phyloP scores from a whole-genome alignment of 1,140 invertebrate species.

The Meloidogyne exigua region DNA sequence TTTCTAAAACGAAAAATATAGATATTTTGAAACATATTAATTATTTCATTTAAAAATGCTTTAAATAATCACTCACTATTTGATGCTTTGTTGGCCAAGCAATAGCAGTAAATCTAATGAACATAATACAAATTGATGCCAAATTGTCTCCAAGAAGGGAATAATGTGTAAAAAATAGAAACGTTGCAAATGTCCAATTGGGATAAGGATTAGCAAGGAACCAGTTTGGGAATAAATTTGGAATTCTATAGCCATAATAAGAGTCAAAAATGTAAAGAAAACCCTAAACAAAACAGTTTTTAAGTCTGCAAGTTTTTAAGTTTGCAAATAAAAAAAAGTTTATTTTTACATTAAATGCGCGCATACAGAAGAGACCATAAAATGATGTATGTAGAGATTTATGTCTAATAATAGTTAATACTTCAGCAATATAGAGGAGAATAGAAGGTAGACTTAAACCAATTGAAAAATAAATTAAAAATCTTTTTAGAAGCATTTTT shows the following conservation, averaged over 20 bases:
- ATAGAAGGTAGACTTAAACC: slow-evolving; percentile 8
- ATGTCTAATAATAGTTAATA: slow-evolving; percentile 9
- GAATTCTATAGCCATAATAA: neutral
- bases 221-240: neutral
- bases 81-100: neutral
- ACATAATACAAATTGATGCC: slow-evolving; percentile 7
- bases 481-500: neutral
- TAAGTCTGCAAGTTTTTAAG: too few species aligned
- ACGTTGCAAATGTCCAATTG: neutral
- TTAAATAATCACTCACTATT: neutral
- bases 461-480: neutral
- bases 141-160: slow-evolving; percentile 7
- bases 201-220: neutral
- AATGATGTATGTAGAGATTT: slow-evolving; percentile 11
- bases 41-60: too few species aligned
- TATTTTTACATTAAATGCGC: neutral
- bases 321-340: too few species aligned
- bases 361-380: neutral
- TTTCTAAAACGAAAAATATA: too few species aligned
- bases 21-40: too few species aligned
- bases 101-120: slow-evolving; percentile 10
- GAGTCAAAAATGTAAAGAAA: neutral
- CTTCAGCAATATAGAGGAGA: slow-evolving; percentile 17
- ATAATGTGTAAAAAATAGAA: neutral
- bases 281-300: too few species aligned